Base-by-base conservation (phyloP, 2,888 invertebrate genomes). In the Matsumyia berberina region DNA sequence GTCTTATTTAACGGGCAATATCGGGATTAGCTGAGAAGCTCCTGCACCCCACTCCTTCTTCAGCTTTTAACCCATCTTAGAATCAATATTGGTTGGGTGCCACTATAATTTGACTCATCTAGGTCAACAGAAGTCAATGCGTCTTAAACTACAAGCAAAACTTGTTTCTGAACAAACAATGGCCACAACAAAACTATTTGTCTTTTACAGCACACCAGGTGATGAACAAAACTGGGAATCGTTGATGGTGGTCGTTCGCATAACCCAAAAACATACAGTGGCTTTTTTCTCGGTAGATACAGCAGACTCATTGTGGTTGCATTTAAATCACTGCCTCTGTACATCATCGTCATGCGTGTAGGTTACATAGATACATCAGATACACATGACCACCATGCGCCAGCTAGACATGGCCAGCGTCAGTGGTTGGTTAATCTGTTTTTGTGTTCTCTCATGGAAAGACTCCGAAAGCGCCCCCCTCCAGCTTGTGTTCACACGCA, bases 361-460 rank as follows among this genome's bases (percentile, higher is more conserved):
- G n/a, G 46, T 46, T 33, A 49, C 70, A 12, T 17, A 35, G 46
- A 29, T 69, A 31, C 42, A 53, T 49, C 11, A 46, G 11, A 33
- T 37, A 35, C 9, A 62, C 44, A 62, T 29, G 55, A 29, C 37
- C 15, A 11, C 24, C 42, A 35, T 69, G 39, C 44, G 44, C 58
- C 42, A 53, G 53, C 37, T 55, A 78, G 60, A 55, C 62, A 69
- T 44, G 53, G 8, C 35, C 77, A 62, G 64, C 46, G 46, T 57
- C 57, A 60, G 33, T 49, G 11, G 64, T 8, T 33, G 39, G n/a
- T 51, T 44, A n/a, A 19, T 49, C 9, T 24, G 0, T 37, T 33
- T 46, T 17, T 1, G 9, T 44, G 46, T 33, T 49, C 46, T 11
- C 33, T 8, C 29, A 51, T 60, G 11, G n/a, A n/a, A 12, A 72